Conservation (phyloP, 1,140 invertebrate species). For the Cepaea nemoralis region DNA sequence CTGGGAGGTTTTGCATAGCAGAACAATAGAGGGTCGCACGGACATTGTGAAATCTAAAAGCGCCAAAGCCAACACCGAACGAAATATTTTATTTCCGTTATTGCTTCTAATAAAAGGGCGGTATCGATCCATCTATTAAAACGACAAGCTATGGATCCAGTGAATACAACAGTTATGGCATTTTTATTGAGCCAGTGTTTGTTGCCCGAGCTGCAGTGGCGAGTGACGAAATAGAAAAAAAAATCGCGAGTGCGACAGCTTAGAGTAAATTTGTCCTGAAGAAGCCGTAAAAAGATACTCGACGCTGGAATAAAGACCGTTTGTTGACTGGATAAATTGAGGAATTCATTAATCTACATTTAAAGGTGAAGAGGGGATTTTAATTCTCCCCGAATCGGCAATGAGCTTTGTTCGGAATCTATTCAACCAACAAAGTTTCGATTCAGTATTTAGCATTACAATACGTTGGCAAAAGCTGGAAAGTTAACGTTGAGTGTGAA, state of each 20-base stretch:
- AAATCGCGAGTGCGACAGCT: neutral
- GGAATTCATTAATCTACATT: constrained; percentile 9
- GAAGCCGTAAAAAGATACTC: constrained; percentile 3
- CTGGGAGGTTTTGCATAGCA: neutral
- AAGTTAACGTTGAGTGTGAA: constrained; percentile 8
- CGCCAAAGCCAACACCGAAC: constrained; percentile 11
- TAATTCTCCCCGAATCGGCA: neutral
- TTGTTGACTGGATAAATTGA: constrained; percentile 18
- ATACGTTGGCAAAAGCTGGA: neutral
- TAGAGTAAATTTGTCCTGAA: constrained; percentile 1
- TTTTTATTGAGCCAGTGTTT: neutral
- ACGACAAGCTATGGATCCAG: neutral
- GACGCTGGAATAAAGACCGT: neutral
- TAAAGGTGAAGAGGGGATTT: constrained; percentile 7
- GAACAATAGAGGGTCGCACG: constrained; percentile 8
- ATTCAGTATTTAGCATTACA: constrained; percentile 2
- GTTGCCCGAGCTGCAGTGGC: neutral
- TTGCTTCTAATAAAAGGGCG: neutral
- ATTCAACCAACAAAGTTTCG: neutral
- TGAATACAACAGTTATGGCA: constrained; percentile 10
- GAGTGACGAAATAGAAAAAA: neutral
- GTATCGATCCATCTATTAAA: constrained; percentile 1
- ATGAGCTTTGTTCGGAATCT: neutral
- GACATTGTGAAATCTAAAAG: neutral
- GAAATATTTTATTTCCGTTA: constrained; percentile 9